Evolutionary conservation across 2,888 invertebrate genomes (phyloP).

Genomic region (Brenthis daphne): DNA sequence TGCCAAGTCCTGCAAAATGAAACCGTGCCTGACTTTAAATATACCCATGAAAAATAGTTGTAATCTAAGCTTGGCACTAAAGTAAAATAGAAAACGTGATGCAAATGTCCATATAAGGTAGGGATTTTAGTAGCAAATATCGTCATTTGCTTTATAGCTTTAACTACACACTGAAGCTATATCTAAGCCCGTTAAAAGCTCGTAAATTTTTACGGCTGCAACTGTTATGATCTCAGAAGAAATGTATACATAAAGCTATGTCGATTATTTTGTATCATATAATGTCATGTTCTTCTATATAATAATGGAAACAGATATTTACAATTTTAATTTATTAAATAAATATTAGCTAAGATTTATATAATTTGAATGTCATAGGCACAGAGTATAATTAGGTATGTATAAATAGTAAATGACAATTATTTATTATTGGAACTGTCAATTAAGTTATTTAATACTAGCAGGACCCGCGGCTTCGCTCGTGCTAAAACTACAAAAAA

Average conservation of each 20-base stretch:
- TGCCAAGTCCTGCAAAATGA: constrained; percentile 16
- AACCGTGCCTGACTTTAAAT: constrained; percentile 10
- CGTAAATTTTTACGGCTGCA: constrained; percentile 23
- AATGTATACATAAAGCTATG: not conserved
- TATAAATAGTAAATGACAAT: too few relatives aligned
- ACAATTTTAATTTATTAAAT: too few relatives aligned
- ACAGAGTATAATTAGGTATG: too few relatives aligned
- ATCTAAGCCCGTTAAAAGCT: constrained; percentile 19
- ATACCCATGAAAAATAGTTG: not conserved
- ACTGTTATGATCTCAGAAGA: constrained; percentile 45
- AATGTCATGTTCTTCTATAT: not conserved
- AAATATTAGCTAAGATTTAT: too few relatives aligned
- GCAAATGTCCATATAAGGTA: not conserved
- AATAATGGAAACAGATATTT: too few relatives aligned
- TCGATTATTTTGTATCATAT: constrained; percentile 1
- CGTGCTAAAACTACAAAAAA: too few relatives aligned
- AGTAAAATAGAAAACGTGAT: constrained; percentile 13
- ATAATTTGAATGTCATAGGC: too few relatives aligned
- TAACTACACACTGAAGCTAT: constrained; percentile 8
- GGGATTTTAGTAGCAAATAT: not conserved
- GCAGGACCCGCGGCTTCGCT: too few relatives aligned
- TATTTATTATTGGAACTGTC: too few relatives aligned
- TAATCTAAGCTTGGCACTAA: constrained; percentile 13
- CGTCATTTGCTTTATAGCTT: not conserved
- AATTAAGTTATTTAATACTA: not conserved